Percentiles rank a stretch among this genome's conserved stretches.
These are phyloP conservation scores for Tenthredo livida DNA, from an alignment of 2,888 invertebrate species.

Conservation along the genomic window DNA sequence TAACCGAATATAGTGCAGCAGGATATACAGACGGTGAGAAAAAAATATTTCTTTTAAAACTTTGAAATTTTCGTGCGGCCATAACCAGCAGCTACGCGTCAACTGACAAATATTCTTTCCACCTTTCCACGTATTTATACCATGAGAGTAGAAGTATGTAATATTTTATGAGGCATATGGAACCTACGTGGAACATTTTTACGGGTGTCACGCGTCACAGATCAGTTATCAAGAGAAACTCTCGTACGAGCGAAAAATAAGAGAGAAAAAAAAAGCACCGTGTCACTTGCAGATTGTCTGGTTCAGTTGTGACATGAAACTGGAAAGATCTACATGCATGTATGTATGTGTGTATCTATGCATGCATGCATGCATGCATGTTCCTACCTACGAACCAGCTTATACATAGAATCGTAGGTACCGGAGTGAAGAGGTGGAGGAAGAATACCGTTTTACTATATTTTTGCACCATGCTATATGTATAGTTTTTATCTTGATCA, in stretches of 20 bases:
- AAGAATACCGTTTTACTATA: slow-evolving; percentile 28
- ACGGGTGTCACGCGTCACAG: slow-evolving; percentile 46
- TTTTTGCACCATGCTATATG: neutral
- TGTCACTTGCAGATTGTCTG: slow-evolving; percentile 41
- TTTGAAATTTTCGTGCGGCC: neutral
- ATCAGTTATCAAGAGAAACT: slow-evolving; percentile 45
- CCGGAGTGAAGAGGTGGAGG: neutral
- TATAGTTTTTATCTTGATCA: slow-evolving; percentile 8
- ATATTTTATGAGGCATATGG: slow-evolving; percentile 47
- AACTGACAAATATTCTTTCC: slow-evolving; percentile 21
- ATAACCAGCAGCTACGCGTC: neutral
- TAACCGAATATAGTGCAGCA: no score
- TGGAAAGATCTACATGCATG: neutral
- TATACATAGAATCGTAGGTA: neutral
- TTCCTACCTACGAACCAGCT: neutral
- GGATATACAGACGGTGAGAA: no score
- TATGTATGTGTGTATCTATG: no score
- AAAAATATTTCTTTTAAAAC: neutral
- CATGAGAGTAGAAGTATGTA: neutral
- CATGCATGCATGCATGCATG: neutral
- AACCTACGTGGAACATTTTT: slow-evolving; percentile 32
- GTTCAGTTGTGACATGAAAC: slow-evolving; percentile 3
- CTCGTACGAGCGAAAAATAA: neutral
- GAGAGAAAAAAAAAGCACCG: neutral
- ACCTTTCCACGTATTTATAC: slow-evolving; percentile 41